Evolutionary conservation across 2,113 vertebrate genomes (phyloP).

Genomic region (Hippocampus barbouri): DNA sequence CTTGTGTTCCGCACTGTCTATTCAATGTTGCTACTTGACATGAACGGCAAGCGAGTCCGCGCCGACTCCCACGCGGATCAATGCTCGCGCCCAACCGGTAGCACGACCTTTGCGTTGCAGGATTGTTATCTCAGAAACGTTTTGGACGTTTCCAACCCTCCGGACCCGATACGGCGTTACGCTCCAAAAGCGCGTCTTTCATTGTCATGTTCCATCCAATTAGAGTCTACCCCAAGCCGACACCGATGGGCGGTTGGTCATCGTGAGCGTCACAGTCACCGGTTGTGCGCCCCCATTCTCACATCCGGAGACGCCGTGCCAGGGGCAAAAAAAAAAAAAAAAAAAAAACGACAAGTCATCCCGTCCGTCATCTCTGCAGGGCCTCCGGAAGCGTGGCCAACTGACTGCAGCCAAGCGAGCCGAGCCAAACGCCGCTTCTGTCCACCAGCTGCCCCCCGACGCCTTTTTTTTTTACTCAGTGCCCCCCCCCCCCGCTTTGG

Average conservation of each 20-base stretch:
- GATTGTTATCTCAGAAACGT: not conserved
- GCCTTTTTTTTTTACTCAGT: conserved; percentile 39
- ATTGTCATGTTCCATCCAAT: conserved; percentile 47
- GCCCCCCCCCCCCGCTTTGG: conserved; percentile 43
- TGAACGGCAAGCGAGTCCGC: not conserved
- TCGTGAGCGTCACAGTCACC: conserved; percentile 54
- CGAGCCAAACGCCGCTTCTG: conserved; percentile 55
- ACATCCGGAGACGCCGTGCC: conserved; percentile 31
- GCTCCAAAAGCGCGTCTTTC: conserved; percentile 22
- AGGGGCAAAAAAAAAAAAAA: conserved; percentile 48
- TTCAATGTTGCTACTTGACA: not conserved
- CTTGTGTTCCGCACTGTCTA: not conserved
- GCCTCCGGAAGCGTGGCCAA: conserved; percentile 55
- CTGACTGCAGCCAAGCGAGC: conserved; percentile 62
- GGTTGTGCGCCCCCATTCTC: conserved; percentile 39
- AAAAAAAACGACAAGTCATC: conserved; percentile 44
- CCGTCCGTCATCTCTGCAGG: conserved; percentile 52
- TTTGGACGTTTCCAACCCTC: not conserved
- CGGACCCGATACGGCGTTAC: not conserved
- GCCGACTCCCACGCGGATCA: not conserved
- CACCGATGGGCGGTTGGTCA: conserved; percentile 25
- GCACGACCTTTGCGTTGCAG: not conserved
- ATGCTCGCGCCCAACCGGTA: not conserved
- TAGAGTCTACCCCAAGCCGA: conserved; percentile 39
- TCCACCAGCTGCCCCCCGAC: conserved; percentile 45